A percentile compares a stretch with the other conserved stretches of the same genome.
phyloP scores from a whole-genome alignment of 2,113 vertebrate genomes.

The Atherinomorus stipes region DNA sequence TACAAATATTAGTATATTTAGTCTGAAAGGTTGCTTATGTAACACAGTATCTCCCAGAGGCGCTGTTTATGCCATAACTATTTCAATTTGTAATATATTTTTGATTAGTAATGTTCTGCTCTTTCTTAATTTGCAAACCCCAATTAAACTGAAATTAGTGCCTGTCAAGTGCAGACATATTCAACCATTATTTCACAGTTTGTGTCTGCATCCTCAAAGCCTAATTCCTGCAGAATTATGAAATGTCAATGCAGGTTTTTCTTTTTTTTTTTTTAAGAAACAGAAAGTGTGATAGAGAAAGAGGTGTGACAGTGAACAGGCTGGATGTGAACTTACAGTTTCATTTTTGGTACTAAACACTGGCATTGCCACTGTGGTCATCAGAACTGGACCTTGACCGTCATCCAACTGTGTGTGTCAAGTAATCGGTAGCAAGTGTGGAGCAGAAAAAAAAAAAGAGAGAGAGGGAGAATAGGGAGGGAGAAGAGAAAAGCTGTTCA shows the following conservation, averaged over 20 bases:
- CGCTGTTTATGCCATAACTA: neutral
- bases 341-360: conserved; percentile 99
- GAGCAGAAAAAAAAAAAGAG: neutral
- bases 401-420: conserved; percentile 88
- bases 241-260: conserved; percentile 23
- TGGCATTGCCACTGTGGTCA: conserved; percentile 99
- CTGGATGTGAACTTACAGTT: conserved; percentile 88
- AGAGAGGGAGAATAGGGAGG: conserved; percentile 15
- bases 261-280: conserved; percentile 2
- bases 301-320: neutral
- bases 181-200: conserved; percentile 35
- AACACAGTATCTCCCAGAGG: neutral
- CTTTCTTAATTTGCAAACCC: conserved; percentile 37
- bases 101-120: conserved; percentile 17
- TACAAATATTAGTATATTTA: conserved; percentile 1
- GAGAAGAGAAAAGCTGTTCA: conserved; percentile 19
- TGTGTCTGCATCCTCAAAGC: conserved; percentile 28
- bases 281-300: neutral
- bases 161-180: conserved; percentile 24
- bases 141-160: conserved; percentile 51
- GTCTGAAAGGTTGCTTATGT: conserved; percentile 25
- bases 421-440: conserved; percentile 19
- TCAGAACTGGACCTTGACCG: conserved; percentile 91
- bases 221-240: conserved; percentile 17
- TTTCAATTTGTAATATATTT: conserved; percentile 5